Conservation (phyloP, 2,888 invertebrate species). For the Encarsia formosa region DNA sequence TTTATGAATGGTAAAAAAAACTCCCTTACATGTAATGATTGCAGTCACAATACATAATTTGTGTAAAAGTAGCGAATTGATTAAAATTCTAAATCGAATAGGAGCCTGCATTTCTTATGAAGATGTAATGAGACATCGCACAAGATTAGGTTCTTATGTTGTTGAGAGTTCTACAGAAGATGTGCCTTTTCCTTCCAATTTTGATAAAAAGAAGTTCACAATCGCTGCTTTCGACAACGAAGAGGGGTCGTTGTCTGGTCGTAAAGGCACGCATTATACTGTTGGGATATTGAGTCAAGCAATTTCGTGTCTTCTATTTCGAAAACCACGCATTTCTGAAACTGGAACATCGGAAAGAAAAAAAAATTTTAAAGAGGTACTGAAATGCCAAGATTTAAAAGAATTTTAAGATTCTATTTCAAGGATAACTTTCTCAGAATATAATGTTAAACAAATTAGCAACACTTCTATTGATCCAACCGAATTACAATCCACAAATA, state of each 20-base stretch:
- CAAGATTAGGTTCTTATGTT: not conserved
- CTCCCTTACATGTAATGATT: constrained; percentile 25
- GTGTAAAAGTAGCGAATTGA: constrained; percentile 18
- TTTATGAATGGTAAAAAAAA: constrained; percentile 21
- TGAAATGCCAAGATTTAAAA: constrained; percentile 12
- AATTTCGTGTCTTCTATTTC: not conserved
- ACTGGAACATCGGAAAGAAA: not conserved
- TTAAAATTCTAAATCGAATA: constrained; percentile 3
- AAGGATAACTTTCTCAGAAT: too few relatives aligned
- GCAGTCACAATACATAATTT: constrained; percentile 18
- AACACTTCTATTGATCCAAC: not conserved
- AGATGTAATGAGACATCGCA: not conserved
- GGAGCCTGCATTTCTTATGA: not conserved
- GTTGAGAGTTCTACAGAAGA: not conserved
- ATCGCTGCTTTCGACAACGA: constrained; percentile 5
- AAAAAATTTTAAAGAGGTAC: not conserved
- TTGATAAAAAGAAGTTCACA: not conserved
- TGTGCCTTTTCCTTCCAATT: constrained; percentile 8
- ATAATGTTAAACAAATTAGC: not conserved
- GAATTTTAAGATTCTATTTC: constrained; percentile 3
- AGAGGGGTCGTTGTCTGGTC: constrained; percentile 2
- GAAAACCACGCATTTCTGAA: not conserved
- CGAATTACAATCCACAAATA: not conserved
- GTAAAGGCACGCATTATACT: constrained; percentile 8
- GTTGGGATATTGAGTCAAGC: constrained; percentile 9